Conservation (phyloP, 1,140 invertebrate genomes). For the Drosophila sucinea region DNA sequence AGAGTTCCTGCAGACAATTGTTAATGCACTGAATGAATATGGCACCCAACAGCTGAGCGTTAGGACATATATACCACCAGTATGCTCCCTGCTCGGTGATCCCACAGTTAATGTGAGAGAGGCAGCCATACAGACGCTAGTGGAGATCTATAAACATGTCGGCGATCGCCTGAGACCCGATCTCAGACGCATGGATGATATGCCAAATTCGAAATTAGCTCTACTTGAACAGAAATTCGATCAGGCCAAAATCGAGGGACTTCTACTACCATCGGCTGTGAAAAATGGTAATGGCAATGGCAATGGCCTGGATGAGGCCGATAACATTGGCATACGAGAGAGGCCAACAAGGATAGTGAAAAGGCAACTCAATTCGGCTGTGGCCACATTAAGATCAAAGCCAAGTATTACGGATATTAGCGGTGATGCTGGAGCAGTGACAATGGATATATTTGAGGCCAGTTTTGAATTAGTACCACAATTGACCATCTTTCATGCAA, state of each 20-base stretch:
- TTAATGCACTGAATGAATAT: slow-evolving; percentile 93
- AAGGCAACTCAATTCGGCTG: slow-evolving; percentile 60
- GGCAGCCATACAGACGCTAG: slow-evolving; percentile 91
- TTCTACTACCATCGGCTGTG: slow-evolving; percentile 89
- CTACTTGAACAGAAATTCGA: slow-evolving; percentile 93
- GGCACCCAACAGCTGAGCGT: slow-evolving; percentile 92
- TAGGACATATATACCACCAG: slow-evolving; percentile 91
- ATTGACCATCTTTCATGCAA: slow-evolving; percentile 91
- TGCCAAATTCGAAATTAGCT: slow-evolving; percentile 92
- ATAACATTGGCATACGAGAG: slow-evolving; percentile 62
- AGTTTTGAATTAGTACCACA: slow-evolving; percentile 93
- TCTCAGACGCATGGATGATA: slow-evolving; percentile 91
- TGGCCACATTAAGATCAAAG: slow-evolving; percentile 43
- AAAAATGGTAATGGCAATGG: slow-evolving; percentile 56
- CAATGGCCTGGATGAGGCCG: slow-evolving; percentile 66
- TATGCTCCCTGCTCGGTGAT: slow-evolving; percentile 94
- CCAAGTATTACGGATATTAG: slow-evolving; percentile 41
- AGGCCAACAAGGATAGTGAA: slow-evolving; percentile 78
- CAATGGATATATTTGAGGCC: slow-evolving; percentile 93
- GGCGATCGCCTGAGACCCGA: slow-evolving; percentile 94
- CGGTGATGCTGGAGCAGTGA: slow-evolving; percentile 91
- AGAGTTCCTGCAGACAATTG: slow-evolving; percentile 90
- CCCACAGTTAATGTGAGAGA: slow-evolving; percentile 94
- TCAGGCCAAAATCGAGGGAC: slow-evolving; percentile 91
- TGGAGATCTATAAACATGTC: slow-evolving; percentile 96